Percentiles rank a stretch among this genome's conserved stretches.
phyloP scores from a whole-genome alignment of 2,888 invertebrate species.

The Sarcophaga caerulescens region DNA sequence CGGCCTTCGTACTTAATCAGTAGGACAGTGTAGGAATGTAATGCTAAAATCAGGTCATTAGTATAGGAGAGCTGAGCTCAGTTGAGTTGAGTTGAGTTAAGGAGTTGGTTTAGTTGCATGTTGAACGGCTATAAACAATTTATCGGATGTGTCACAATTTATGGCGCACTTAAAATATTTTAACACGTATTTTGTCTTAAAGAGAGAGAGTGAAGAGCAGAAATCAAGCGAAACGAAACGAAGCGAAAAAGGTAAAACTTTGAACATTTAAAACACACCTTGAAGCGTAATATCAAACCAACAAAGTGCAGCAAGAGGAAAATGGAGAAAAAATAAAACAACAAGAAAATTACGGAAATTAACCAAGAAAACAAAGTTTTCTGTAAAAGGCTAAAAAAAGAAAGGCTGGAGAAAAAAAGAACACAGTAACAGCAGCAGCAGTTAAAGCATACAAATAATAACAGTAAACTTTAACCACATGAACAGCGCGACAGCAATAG shows the following conservation, averaged over 20 bases:
- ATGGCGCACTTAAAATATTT: constrained; percentile 65
- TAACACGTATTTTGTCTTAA: constrained; percentile 65
- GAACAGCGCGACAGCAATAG: not conserved
- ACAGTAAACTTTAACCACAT: constrained; percentile 36
- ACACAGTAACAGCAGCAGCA: no score
- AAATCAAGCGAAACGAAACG: constrained; percentile 7
- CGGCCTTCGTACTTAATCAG: not conserved
- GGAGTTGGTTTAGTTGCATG: constrained; percentile 54
- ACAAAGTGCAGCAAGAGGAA: not conserved
- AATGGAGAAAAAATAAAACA: not conserved
- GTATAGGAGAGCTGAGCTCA: not conserved
- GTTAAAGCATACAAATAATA: constrained; percentile 5
- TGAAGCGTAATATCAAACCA: constrained; percentile 20
- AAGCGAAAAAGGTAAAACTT: constrained; percentile 16
- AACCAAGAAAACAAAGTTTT: constrained; percentile 47
- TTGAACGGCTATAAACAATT: constrained; percentile 62
- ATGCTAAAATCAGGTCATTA: constrained; percentile 60
- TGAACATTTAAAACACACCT: constrained; percentile 51
- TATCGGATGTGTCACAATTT: constrained; percentile 69
- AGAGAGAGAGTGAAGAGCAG: not conserved
- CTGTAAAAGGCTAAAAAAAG: constrained; percentile 16
- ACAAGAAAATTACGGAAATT: constrained; percentile 54
- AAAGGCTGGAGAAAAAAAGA: not conserved
- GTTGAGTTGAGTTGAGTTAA: constrained; percentile 13
- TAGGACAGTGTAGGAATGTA: not conserved